Evolutionary conservation across 2,888 invertebrate genomes (phyloP), one percentile per base, ranked within the genome.

Genomic region (Lycia hirtaria): DNA sequence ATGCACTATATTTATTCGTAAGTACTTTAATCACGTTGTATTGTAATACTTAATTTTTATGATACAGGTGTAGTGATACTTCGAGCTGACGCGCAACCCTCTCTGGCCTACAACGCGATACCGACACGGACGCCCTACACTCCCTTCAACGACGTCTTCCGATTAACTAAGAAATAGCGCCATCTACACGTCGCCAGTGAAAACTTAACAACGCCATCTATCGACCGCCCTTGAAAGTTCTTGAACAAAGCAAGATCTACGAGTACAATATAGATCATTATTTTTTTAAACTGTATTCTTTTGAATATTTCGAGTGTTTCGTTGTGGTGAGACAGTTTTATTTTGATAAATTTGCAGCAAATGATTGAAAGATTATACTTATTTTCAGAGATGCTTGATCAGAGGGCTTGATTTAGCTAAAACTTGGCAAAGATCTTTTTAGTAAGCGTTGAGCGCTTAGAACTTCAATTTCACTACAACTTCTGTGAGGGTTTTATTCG

Each of bases 11-110:
- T n/a, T n/a, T n/a, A n/a, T n/a, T n/a, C n/a, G n/a, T n/a, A n/a
- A n/a, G n/a, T n/a, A n/a, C n/a, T n/a, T n/a, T n/a, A n/a, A n/a
- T n/a, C n/a, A n/a, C n/a, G 4, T 20, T n/a, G 4, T 19, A 37
- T 19, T 19, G 26, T 41, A 17, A 26, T 10, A 10, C 22, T 12
- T 4, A 6, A 22, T 40, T 40, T 6, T 7, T 40, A 12, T 3
- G 12, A 12, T 3, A 40, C 84, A 94, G 95, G 95, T 80, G 97
- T 97, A 65, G 97, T 97, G 47, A 97, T 97, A 76, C 92, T 97
- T 48, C 93, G 96, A 73, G 96, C 96, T 9, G 96, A 97, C 81
- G 95, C 96, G 17, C 67, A 67, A 17, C 96, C 94, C 0, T 73
- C 88, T 0, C 91, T 79, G 65, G 81, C 84, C 0, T 92, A 81